Evolutionary conservation across 2,888 invertebrate genomes (phyloP), one percentile per base, ranked within the genome.

Genomic region (Tryphoninae sp.): DNA sequence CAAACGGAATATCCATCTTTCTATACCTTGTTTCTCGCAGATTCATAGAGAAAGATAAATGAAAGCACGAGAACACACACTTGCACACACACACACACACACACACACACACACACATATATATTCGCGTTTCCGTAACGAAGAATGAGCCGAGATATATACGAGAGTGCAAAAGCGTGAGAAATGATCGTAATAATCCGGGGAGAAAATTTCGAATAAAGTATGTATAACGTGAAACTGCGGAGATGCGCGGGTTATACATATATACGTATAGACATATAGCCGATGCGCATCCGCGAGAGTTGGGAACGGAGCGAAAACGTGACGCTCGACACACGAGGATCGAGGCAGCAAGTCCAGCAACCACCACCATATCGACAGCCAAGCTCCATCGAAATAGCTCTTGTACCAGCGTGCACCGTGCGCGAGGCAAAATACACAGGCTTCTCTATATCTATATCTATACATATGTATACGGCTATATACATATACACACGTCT

Each of bases 291-390:
- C 8, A 8, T 42, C 42, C 19, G 59, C 2, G 64, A 59, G 67
- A 73, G 49, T 67, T 49, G 45, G 23, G 49, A 49, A 49, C 65
- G 58, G 23, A 33, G 67, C 51, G 58, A 59, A 61, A 71, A 77
- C 62, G 69, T 62, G 53, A 77, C 62, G 62, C 45, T 77, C 77
- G 69, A 69, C 55, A 16, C 49, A 69, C 69, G 55, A 77, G 62
- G 23, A 40, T 67, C 53, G 62, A 49, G 16, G 65, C 16, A 61
- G 19, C 40, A 75, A 75, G 71, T 65, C 51, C 67, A 55, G 73
- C 74, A 13, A 69, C 58, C 68, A 72, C 58, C 33, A 69, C 67
- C 26, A 22, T 16, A 23, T 33, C 58, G 72, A 42, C 45, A 67
- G 65, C 33, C 33, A 33, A 79, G 73, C 40, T 22, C 55, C 65